Evolutionary conservation across 2,797 vertebrate genomes (phyloP), one percentile per base, ranked within the genome.

Genomic region (Pangasius djambal): DNA sequence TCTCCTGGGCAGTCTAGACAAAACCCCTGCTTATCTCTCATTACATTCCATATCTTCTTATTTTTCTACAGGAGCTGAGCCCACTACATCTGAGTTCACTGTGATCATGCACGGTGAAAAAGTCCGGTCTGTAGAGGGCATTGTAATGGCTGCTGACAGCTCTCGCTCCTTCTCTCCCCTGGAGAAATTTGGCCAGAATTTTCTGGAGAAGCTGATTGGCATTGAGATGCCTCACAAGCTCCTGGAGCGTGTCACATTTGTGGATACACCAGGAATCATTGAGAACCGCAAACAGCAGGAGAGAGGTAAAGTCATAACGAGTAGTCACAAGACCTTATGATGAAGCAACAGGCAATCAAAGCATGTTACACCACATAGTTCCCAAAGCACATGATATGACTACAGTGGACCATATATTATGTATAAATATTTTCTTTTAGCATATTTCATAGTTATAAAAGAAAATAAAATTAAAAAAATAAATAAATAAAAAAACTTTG

Each of bases 221-320:
- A 98, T 99, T 0, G 99, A 99, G 94, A 98, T 99, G 95, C 98
- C 98, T 57, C 98, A 99, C 94, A 99, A 99, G 90, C 96, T 99
- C 88, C 94, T 99, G 92, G 98, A 99, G 89, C 94, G 99, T 63
- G 98, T 99, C 89, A 98, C 98, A 48, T 98, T 99, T 0, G 98
- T 99, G 90, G 98, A 99, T 93, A 99, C 99, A 0, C 99, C 99
- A 0, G 99, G 99, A 94, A 99, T 99, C 94, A 99, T 99, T 1
- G 99, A 99, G 94, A 99, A 99, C 93, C 97, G 98, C 93, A 99
- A 99, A 91, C 99, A 99, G 93, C 99, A 99, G 92, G 98, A 99
- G 93, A 96, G 99, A 99, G 99, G 99, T 99, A 94, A 83, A 25
- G 50, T 84, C 7, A 63, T 69, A 78, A 87, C 0, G 31, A 37